Evolutionary conservation across 2,797 vertebrate genomes (phyloP), one percentile per base, ranked within the genome.

Genomic region (Coilia nasus): DNA sequence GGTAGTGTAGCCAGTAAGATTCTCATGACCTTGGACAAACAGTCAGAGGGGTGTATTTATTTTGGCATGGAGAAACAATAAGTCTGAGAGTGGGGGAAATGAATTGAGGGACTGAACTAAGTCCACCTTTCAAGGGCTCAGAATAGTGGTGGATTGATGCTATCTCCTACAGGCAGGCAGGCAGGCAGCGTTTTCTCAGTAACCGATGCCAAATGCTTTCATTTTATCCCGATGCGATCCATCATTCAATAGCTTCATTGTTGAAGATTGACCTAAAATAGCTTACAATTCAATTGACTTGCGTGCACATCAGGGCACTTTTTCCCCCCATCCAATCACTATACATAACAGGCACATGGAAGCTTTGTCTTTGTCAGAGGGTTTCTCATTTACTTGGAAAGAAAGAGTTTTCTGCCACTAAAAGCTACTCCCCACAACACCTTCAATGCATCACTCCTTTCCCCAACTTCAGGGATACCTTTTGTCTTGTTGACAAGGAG

Each of bases 21-120:
- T 75, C 64, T 56, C 19, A 85, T 91, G 87, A 91, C 90, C 90
- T 92, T 83, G 57, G 46, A 87, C 80, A 86, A 88, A 88, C 90
- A 90, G 90, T 88, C 71, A 44, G 86, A 85, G 85, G 84, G 85
- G 84, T 1, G 17, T 90, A 89, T 93, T 93, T 92, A 91, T 85
- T 89, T 93, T 93, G 90, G 90, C 89, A 59, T 84, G 82, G 75
- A 82, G 85, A 88, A 90, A 71, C 60, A 67, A 82, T 82, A 62
- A 82, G 44, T 85, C 44, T 81, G 71, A 83, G 81, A 80, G 71
- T 80, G 90, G 81, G 91, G 94, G 91, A 93, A 94, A 93, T 93
- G 83, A 93, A 92, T 92, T 85, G 25, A 78, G 90, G 91, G 88
- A 91, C 57, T 23, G 28, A 28, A 31, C 85, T 92, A 83, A 75